Percentiles rank a stretch among this genome's conserved stretches.
These are phyloP conservation scores for Procambarus clarkii DNA, from an alignment of 1,140 invertebrate species.

Conservation along the genomic window DNA sequence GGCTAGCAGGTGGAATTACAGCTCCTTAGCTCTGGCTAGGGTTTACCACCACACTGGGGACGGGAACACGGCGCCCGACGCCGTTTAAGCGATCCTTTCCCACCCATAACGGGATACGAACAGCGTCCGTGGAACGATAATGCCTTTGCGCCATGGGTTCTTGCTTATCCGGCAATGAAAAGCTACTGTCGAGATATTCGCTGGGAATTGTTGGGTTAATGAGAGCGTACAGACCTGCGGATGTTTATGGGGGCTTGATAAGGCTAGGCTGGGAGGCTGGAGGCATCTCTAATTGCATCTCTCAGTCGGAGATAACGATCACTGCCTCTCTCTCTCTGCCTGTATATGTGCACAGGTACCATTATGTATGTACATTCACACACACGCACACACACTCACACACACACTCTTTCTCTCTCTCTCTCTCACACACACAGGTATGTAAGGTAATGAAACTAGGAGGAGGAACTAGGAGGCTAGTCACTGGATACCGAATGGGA, in stretches of 20 bases:
- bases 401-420: background rate
- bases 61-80: background rate
- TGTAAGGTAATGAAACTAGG: too few species aligned
- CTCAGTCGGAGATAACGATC: background rate
- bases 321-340: background rate
- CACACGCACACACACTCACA: background rate
- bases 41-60: background rate
- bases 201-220: background rate
- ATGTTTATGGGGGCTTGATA: background rate
- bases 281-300: background rate
- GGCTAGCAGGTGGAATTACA: background rate
- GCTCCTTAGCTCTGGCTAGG: background rate
- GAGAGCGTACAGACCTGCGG: constrained; percentile 1
- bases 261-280: background rate
- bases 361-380: background rate
- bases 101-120: background rate
- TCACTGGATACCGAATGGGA: too few species aligned
- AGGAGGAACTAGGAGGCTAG: too few species aligned
- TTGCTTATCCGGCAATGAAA: constrained; percentile 14
- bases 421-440: background rate
- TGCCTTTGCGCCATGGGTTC: background rate
- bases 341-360: background rate
- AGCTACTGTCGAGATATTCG: background rate
- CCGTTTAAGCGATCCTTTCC: background rate
- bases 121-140: background rate